Evolutionary conservation across 1,140 invertebrate species (phyloP).

Genomic region (Macrobrachium rosenbergii): DNA sequence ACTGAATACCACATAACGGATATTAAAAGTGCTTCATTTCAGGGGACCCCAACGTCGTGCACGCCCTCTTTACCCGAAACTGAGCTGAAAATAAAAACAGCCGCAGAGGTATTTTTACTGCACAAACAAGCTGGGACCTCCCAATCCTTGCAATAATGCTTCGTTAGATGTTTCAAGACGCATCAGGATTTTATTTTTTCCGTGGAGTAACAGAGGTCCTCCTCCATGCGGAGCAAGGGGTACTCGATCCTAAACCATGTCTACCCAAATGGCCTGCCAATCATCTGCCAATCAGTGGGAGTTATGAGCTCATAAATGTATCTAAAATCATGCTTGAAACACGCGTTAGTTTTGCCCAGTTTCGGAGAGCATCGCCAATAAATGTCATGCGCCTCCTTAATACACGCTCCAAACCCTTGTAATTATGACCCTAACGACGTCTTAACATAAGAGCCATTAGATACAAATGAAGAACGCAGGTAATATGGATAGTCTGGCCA

Average conservation of each 20-base stretch:
- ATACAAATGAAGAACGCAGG: not conserved
- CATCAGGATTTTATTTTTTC: no score
- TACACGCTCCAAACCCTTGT: not conserved
- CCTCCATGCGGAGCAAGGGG: not conserved
- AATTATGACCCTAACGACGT: not conserved
- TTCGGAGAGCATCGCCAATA: constrained; percentile 15
- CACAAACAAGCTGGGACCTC: no score
- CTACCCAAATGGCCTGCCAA: constrained; percentile 39
- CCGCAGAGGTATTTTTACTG: no score
- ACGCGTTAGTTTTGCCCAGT: constrained; percentile 17
- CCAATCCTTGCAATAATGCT: no score
- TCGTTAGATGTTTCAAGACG: no score
- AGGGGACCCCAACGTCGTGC: no score
- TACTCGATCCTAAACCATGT: constrained; percentile 3
- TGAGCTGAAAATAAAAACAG: no score
- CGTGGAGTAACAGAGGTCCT: not conserved
- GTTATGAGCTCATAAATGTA: constrained; percentile 27
- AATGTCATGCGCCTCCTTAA: constrained; percentile 21
- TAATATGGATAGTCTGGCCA: not conserved
- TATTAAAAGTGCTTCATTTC: no score
- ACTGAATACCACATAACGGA: no score
- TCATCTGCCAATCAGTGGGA: constrained; percentile 3
- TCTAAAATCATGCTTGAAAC: constrained; percentile 38
- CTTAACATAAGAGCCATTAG: not conserved
- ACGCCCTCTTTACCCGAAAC: no score